phyloP scores from a whole-genome alignment of 2,888 invertebrate genomes.

The Lithophane socia region DNA sequence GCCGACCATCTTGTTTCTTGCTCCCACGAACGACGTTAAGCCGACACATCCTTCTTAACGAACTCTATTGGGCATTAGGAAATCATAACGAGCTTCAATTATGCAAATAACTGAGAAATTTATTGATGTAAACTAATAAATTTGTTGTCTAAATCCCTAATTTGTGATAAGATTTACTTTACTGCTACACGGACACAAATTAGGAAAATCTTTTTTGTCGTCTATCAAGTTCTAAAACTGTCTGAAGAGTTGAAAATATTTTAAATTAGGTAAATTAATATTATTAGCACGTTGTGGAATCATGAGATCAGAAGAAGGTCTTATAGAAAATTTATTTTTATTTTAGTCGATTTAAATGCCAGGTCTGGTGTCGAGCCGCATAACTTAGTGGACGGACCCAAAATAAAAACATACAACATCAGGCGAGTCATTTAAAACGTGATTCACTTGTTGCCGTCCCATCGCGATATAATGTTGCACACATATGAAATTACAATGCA shows the following conservation, averaged over 20 bases:
- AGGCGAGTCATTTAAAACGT: constrained; percentile 65
- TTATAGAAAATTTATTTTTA: constrained; percentile 51
- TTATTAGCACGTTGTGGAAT: constrained; percentile 31
- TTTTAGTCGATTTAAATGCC: constrained; percentile 53
- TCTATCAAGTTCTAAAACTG: constrained; percentile 10
- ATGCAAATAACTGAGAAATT: constrained; percentile 57
- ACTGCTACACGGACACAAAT: constrained; percentile 28
- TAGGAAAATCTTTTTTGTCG: constrained; percentile 29
- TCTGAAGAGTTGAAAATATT: constrained; percentile 4
- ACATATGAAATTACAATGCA: constrained; percentile 73
- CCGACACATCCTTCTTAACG: constrained; percentile 71
- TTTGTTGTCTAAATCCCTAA: constrained; percentile 45
- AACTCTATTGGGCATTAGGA: constrained; percentile 50
- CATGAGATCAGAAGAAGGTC: constrained; percentile 35
- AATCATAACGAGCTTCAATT: constrained; percentile 61
- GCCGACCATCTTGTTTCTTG: constrained; percentile 50
- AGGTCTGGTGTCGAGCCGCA: constrained; percentile 57
- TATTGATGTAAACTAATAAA: constrained; percentile 56
- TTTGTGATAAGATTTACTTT: constrained; percentile 50
- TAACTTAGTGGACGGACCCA: constrained; percentile 57
- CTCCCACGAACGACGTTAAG: constrained; percentile 65
- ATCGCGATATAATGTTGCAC: constrained; percentile 67
- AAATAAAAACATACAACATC: constrained; percentile 62
- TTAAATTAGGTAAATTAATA: constrained; percentile 1
- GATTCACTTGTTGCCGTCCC: constrained; percentile 68